Percentiles rank a stretch among this genome's conserved stretches.
Evolutionary conservation across 2,113 vertebrate genomes (phyloP).

Genomic region (Hystrix cristata): DNA sequence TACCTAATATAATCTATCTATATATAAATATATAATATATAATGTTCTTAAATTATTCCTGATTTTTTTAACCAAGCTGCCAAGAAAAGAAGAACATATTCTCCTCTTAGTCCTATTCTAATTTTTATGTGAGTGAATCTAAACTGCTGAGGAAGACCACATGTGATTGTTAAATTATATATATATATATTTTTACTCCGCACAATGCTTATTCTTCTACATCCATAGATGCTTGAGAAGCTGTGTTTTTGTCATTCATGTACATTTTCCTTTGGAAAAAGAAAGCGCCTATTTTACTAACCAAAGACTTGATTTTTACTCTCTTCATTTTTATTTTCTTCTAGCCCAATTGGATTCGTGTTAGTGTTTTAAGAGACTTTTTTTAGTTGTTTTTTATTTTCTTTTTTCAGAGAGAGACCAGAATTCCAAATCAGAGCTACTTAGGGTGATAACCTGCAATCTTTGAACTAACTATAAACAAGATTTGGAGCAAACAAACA

Average conservation of each 20-base stretch:
- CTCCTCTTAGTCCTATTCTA: slow-evolving; percentile 81
- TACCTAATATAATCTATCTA: slow-evolving; percentile 84
- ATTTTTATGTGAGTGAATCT: slow-evolving; percentile 93
- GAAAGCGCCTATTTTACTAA: slow-evolving; percentile 92
- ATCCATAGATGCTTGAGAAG: slow-evolving; percentile 85
- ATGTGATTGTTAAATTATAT: slow-evolving; percentile 89
- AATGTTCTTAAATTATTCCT: slow-evolving; percentile 92
- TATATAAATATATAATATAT: slow-evolving; percentile 89
- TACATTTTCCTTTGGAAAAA: slow-evolving; percentile 90
- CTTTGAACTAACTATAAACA: slow-evolving; percentile 87
- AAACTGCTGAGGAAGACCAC: slow-evolving; percentile 90
- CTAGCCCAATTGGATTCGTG: slow-evolving; percentile 85
- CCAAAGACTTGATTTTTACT: slow-evolving; percentile 93
- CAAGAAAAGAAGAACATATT: slow-evolving; percentile 86
- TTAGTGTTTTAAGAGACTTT: slow-evolving; percentile 82
- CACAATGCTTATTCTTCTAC: slow-evolving; percentile 85
- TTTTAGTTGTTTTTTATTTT: slow-evolving; percentile 76
- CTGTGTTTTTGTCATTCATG: slow-evolving; percentile 88
- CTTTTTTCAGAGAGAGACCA: slow-evolving; percentile 82
- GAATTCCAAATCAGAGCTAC: slow-evolving; percentile 85
- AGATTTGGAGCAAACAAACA: slow-evolving; percentile 80
- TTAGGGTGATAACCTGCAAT: slow-evolving; percentile 86
- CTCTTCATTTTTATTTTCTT: slow-evolving; percentile 88
- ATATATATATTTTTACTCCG: slow-evolving; percentile 83
- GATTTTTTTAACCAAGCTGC: slow-evolving; percentile 89